A percentile compares a stretch with the other conserved stretches of the same genome.
Conservation (phyloP, 2,113 vertebrate genomes). For the Orthochromis indermauri region DNA sequence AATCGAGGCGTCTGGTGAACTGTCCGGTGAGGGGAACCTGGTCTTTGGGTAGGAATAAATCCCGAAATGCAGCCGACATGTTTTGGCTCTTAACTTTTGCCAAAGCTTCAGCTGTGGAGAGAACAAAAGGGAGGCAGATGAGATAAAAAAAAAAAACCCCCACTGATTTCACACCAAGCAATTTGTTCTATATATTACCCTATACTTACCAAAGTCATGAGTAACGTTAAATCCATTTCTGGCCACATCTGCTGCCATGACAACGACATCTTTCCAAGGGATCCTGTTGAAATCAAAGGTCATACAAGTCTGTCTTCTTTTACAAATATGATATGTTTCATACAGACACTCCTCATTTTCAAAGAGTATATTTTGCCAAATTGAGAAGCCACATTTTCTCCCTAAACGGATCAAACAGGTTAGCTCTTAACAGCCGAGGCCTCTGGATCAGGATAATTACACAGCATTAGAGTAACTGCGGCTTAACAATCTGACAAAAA, state of each 20-base stretch:
- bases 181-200: neutral
- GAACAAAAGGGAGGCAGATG: neutral
- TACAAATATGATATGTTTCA: neutral
- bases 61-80: slow-evolving; percentile 75
- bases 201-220: slow-evolving; percentile 84
- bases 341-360: neutral
- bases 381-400: neutral
- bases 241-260: slow-evolving; percentile 79
- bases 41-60: slow-evolving; percentile 77
- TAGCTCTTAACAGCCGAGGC: neutral
- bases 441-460: slow-evolving; percentile 21
- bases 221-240: slow-evolving; percentile 92
- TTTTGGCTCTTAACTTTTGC: slow-evolving; percentile 76
- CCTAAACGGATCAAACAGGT: neutral
- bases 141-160: rapidly evolving
- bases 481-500: neutral
- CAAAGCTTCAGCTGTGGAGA: slow-evolving; percentile 77
- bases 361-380: neutral
- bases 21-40: slow-evolving; percentile 76
- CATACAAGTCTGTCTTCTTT: neutral
- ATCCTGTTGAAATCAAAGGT: slow-evolving; percentile 65
- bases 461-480: slow-evolving; percentile 20
- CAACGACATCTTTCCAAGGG: slow-evolving; percentile 82
- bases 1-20: slow-evolving; percentile 76
- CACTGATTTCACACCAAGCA: neutral